A percentile compares a stretch with the other conserved stretches of the same genome.
Evolutionary conservation across 2,113 vertebrate genomes (phyloP).

Genomic region (Microcebus jonahi): DNA sequence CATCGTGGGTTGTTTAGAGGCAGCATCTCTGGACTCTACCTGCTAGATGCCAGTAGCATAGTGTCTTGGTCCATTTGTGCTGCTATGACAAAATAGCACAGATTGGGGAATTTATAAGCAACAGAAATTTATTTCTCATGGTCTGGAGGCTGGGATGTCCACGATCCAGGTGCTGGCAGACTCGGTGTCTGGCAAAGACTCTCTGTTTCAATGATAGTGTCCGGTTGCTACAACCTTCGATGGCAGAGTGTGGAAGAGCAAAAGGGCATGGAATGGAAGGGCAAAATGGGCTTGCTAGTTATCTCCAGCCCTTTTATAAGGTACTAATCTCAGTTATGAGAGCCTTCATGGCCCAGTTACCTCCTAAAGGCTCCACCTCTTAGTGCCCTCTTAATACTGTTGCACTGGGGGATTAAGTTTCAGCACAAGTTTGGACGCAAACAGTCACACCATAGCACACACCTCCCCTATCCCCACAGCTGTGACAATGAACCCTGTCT

Average conservation of each 20-base stretch:
- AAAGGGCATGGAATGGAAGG: background rate
- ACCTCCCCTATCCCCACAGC: accelerated
- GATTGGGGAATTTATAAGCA: background rate
- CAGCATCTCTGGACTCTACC: background rate
- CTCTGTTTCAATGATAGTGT: background rate
- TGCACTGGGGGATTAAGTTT: background rate
- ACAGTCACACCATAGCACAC: background rate
- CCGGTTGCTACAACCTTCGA: background rate
- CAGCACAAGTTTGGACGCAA: background rate
- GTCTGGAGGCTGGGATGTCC: background rate
- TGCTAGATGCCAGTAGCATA: background rate
- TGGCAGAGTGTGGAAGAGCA: background rate
- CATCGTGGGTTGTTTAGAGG: background rate
- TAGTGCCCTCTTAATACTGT: too few species aligned
- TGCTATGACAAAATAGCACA: background rate
- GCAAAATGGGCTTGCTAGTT: background rate
- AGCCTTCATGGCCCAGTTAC: background rate
- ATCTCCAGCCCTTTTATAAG: background rate
- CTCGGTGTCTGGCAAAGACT: background rate
- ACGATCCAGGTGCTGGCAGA: background rate
- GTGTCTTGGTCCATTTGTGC: background rate
- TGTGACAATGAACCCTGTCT: background rate
- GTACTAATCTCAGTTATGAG: background rate
- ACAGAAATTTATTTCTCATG: background rate
- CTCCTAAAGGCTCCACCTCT: background rate